Evolutionary conservation across 2,888 invertebrate species (phyloP).

Genomic region (Pammene fasciana): DNA sequence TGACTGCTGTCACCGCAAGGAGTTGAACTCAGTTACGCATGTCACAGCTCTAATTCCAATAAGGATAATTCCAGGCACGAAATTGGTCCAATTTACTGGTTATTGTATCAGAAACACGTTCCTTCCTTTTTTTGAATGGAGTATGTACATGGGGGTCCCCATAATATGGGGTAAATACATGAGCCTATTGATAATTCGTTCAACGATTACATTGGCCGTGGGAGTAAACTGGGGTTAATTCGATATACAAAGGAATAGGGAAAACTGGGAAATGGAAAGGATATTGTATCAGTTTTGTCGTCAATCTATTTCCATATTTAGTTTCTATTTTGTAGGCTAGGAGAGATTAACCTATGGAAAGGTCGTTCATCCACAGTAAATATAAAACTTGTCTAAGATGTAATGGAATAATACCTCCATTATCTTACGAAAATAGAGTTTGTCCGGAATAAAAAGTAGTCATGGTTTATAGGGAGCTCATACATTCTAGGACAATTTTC

Average conservation of each 20-base stretch:
- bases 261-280: background rate
- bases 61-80: conserved; percentile 61
- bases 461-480: too few relatives aligned
- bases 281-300: conserved; percentile 7
- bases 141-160: background rate
- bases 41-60: conserved; percentile 69
- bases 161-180: too few relatives aligned
- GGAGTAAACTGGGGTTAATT: conserved; percentile 12
- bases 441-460: too few relatives aligned
- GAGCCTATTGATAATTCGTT: background rate
- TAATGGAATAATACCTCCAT: too few relatives aligned
- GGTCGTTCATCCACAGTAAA: background rate
- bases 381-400: background rate
- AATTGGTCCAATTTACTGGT: conserved; percentile 67
- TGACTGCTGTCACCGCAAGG: conserved; percentile 26
- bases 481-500: too few relatives aligned
- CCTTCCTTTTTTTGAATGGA: conserved; percentile 29
- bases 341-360: background rate
- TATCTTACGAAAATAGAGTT: too few relatives aligned
- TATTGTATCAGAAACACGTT: conserved; percentile 57
- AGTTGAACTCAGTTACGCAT: conserved; percentile 57
- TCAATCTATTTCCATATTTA: background rate
- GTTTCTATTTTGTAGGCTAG: background rate
- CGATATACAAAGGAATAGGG: background rate
- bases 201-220: conserved; percentile 13